phyloP scores from a whole-genome alignment of 2,797 vertebrate species.

The Gephyroberyx darwinii region DNA sequence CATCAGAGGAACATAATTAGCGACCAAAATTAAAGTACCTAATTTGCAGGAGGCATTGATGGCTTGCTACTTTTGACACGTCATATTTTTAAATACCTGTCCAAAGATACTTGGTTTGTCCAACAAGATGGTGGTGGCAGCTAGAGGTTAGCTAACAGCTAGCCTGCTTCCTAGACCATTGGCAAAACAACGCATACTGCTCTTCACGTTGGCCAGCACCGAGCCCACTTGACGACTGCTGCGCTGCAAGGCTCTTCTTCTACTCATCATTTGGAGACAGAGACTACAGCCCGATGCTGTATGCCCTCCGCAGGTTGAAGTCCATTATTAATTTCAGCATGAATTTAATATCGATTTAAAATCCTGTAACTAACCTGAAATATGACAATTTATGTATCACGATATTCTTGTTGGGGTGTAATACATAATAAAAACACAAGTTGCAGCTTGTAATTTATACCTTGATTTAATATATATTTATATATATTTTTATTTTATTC shows the following conservation, averaged over 20 bases:
- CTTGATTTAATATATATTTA: background rate
- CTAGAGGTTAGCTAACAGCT: conserved; percentile 22
- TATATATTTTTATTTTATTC: background rate
- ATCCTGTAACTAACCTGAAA: too few relatives aligned
- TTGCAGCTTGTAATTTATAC: background rate
- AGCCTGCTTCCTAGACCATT: conserved; percentile 23
- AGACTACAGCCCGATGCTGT: background rate
- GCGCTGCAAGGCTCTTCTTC: conserved; percentile 64
- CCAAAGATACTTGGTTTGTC: background rate
- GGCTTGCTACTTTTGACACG: background rate
- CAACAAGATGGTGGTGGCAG: background rate
- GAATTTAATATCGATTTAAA: too few relatives aligned
- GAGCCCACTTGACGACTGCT: conserved; percentile 36
- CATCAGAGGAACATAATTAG: background rate
- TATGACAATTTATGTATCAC: too few relatives aligned
- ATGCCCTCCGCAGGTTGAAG: conserved; percentile 52
- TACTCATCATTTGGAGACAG: conserved; percentile 11
- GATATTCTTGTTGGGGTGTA: too few relatives aligned
- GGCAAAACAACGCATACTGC: conserved; percentile 31
- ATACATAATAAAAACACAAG: too few relatives aligned
- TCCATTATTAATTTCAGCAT: background rate
- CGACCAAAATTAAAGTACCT: background rate
- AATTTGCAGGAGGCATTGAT: background rate
- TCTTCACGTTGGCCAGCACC: conserved; percentile 18
- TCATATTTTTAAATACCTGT: conserved; percentile 51